These are phyloP conservation scores for Liposcelis brunnea DNA, from an alignment of 2,888 invertebrate genomes.

Conservation along the genomic window DNA sequence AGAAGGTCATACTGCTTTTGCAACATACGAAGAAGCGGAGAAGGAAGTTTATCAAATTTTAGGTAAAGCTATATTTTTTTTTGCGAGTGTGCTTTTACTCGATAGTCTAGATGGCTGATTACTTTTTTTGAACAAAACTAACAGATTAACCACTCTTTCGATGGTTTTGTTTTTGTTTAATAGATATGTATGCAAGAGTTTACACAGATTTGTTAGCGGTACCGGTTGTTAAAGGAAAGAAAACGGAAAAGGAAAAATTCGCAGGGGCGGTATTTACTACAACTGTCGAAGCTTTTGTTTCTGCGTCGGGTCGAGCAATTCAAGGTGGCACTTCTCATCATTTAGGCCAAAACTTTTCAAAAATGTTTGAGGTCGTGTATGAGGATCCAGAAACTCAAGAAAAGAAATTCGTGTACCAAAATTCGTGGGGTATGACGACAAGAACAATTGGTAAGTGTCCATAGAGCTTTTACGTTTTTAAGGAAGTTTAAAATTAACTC, in stretches of 20 bases:
- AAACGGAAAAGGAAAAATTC: slow-evolving; percentile 98
- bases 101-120: no score
- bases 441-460: slow-evolving; percentile 75
- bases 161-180: slow-evolving; percentile 6
- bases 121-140: no score
- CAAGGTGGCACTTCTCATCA: slow-evolving; percentile 98
- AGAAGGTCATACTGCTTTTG: slow-evolving; percentile 95
- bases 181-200: slow-evolving; percentile 73
- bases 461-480: slow-evolving; percentile 1
- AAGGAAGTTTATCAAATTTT: slow-evolving; percentile 70
- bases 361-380: slow-evolving; percentile 95
- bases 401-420: slow-evolving; percentile 82
- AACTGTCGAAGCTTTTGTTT: slow-evolving; percentile 90
- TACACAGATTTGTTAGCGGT: slow-evolving; percentile 86
- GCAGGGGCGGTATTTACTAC: slow-evolving; percentile 96
- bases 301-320: slow-evolving; percentile 84
- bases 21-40: slow-evolving; percentile 63
- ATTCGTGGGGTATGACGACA: slow-evolving; percentile 97
- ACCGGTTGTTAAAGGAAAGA: slow-evolving; percentile 87
- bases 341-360: slow-evolving; percentile 96
- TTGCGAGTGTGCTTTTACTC: no score
- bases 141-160: no score
- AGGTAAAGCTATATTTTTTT: slow-evolving; percentile 30
- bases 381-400: slow-evolving; percentile 86
- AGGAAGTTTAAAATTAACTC: no score